A percentile compares a stretch with the other conserved stretches of the same genome.
Evolutionary conservation across 2,888 invertebrate species (phyloP).

Genomic region (Ephialtes manifestator): DNA sequence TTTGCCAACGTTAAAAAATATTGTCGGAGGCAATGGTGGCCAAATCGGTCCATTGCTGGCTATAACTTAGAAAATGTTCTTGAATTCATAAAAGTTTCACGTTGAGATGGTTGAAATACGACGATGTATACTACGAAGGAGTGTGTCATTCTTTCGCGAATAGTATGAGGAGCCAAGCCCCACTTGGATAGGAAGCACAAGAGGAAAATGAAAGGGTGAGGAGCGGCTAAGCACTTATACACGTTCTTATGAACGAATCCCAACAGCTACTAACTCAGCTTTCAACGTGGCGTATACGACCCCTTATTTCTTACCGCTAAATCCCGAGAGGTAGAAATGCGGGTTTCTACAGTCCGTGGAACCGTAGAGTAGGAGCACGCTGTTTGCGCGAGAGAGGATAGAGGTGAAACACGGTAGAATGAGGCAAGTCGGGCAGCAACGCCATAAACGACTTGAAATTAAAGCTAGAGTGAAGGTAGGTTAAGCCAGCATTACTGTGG

Average conservation of each 20-base stretch:
- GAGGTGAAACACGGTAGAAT: slow-evolving; percentile 41
- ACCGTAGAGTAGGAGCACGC: slow-evolving; percentile 19
- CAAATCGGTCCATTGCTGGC: background rate
- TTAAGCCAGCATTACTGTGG: slow-evolving; percentile 67
- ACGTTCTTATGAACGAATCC: slow-evolving; percentile 61
- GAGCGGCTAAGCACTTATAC: slow-evolving; percentile 48
- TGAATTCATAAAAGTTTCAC: background rate
- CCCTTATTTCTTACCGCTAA: slow-evolving; percentile 63
- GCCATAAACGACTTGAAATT: slow-evolving; percentile 70
- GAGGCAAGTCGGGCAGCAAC: slow-evolving; percentile 58
- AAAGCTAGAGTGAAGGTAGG: slow-evolving; percentile 67
- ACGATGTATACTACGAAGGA: background rate
- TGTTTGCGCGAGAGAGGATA: slow-evolving; percentile 55
- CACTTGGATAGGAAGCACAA: slow-evolving; percentile 6
- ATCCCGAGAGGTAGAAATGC: slow-evolving; percentile 60
- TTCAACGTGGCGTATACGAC: slow-evolving; percentile 50
- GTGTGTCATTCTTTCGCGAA: background rate
- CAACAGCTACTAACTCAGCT: slow-evolving; percentile 65
- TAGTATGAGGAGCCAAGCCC: background rate
- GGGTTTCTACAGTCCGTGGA: slow-evolving; percentile 19
- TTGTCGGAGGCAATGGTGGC: background rate
- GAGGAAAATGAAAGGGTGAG: slow-evolving; percentile 31
- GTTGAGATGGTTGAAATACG: background rate
- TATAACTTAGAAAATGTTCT: background rate
- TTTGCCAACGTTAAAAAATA: background rate